Percentiles rank a stretch among this genome's conserved stretches.
phyloP scores from a whole-genome alignment of 2,113 vertebrate species.

The Phycodurus eques region DNA sequence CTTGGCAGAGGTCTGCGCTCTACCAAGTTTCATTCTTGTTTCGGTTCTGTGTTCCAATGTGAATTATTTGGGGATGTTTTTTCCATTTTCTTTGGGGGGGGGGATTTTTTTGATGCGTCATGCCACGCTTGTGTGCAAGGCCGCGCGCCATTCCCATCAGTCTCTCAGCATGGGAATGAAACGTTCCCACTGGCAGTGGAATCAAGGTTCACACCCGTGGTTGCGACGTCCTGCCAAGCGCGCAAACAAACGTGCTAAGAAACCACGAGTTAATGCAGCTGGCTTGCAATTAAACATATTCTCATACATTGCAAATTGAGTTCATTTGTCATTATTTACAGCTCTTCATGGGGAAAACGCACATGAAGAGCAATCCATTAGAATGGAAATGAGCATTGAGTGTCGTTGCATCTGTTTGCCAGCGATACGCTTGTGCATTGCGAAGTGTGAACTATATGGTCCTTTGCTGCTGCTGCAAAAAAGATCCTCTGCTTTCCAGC shows the following conservation, averaged over 20 bases:
- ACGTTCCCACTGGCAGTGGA: conserved; percentile 56
- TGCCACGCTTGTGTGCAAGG: conserved; percentile 39
- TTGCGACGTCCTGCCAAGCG: conserved; percentile 45
- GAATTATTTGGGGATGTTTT: conserved; percentile 4
- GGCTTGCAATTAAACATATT: conserved; percentile 28
- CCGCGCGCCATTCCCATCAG: conserved; percentile 70
- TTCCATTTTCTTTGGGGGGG: no score
- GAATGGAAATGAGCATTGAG: conserved; percentile 68
- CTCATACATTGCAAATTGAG: conserved; percentile 12
- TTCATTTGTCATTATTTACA: conserved; percentile 24
- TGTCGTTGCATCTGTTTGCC: conserved; percentile 67
- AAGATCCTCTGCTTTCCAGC: conserved; percentile 72
- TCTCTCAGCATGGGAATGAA: conserved; percentile 57
- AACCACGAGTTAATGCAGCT: neutral
- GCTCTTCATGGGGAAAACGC: conserved; percentile 41
- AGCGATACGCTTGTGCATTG: conserved; percentile 66
- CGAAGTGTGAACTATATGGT: conserved; percentile 56
- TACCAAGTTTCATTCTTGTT: neutral
- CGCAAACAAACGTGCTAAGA: conserved; percentile 1
- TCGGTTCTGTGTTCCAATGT: conserved; percentile 15
- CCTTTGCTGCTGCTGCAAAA: conserved; percentile 58
- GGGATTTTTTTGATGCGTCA: conserved; percentile 37
- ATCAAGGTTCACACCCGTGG: conserved; percentile 59
- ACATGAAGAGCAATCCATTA: conserved; percentile 45
- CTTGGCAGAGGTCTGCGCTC: neutral